A percentile compares a stretch with the other conserved stretches of the same genome.
phyloP scores from a whole-genome alignment of 2,888 invertebrate species.

The Dynastes maya region DNA sequence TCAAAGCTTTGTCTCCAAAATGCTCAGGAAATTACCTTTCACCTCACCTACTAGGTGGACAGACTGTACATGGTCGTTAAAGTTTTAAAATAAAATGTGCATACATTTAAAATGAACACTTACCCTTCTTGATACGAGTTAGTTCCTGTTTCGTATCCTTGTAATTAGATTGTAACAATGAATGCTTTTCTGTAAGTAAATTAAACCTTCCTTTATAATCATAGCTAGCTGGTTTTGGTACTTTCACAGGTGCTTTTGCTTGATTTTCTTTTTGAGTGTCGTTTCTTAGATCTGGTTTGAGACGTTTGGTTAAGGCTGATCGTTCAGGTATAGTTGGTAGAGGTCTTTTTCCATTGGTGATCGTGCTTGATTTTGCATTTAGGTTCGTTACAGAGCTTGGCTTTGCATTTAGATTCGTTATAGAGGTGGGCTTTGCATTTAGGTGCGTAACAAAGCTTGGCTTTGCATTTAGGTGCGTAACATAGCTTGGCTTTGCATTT shows the following conservation, averaged over 20 bases:
- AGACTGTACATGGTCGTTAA: too few species aligned
- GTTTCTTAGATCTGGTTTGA: not conserved
- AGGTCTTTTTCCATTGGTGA: constrained; percentile 9
- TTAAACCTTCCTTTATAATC: constrained; percentile 54
- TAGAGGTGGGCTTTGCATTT: not conserved
- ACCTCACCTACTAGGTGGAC: too few species aligned
- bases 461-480: not conserved
- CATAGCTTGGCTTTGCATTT: not conserved
- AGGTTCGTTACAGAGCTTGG: constrained; percentile 4
- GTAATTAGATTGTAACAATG: constrained; percentile 36
- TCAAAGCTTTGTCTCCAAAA: too few species aligned
- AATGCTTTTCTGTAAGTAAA: constrained; percentile 50
- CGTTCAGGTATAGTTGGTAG: not conserved
- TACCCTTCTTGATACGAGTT: constrained; percentile 3
- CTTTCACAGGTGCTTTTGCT: not conserved
- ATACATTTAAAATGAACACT: not conserved
- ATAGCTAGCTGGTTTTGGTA: constrained; percentile 49
- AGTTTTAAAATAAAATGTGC: too few species aligned
- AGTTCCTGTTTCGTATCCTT: not conserved
- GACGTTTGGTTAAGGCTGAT: not conserved
- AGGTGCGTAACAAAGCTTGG: not conserved
- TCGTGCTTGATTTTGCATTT: not conserved
- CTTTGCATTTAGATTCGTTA: not conserved
- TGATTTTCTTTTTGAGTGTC: constrained; percentile 22
- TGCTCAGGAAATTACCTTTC: too few species aligned